Evolutionary conservation across 2,888 invertebrate species (phyloP).

Genomic region (Alsophila aescularia): DNA sequence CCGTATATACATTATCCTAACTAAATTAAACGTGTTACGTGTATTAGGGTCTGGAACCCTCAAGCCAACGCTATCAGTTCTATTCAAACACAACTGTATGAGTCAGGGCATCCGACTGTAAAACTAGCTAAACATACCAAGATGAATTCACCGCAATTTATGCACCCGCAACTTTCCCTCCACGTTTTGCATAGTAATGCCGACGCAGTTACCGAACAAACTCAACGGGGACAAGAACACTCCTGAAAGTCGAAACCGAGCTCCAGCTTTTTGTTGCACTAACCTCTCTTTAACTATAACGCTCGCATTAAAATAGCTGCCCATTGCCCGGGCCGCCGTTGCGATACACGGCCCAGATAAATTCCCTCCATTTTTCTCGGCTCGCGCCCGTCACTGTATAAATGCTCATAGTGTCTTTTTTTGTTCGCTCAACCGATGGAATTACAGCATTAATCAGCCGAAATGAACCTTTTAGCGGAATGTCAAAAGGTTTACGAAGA

Average conservation of each 20-base stretch:
- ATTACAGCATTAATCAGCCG: conserved; percentile 78
- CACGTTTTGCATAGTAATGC: conserved; percentile 54
- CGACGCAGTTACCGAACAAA: conserved; percentile 45
- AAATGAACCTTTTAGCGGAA: conserved; percentile 81
- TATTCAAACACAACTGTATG: conserved; percentile 9
- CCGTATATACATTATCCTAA: conserved; percentile 61
- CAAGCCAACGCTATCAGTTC: conserved; percentile 5
- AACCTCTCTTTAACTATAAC: conserved; percentile 37
- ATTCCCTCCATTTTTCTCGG: conserved; percentile 72
- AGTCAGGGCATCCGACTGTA: conserved; percentile 16
- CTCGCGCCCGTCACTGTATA: conserved; percentile 69
- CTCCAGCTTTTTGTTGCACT: conserved; percentile 32
- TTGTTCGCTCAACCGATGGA: conserved; percentile 68
- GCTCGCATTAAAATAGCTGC: conserved; percentile 57
- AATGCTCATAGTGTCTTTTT: conserved; percentile 69
- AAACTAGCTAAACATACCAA: conserved; percentile 31
- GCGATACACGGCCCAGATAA: conserved; percentile 68
- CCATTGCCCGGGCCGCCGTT: conserved; percentile 47
- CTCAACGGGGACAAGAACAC: conserved; percentile 41
- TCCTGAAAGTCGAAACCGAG: conserved; percentile 33
- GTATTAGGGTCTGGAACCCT: conserved; percentile 43
- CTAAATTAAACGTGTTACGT: conserved; percentile 59
- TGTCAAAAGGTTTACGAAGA: conserved; percentile 77
- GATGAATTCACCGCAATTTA: conserved; percentile 45
- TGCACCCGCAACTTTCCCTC: conserved; percentile 51